phyloP scores from a whole-genome alignment of 2,797 vertebrate species.

The Phalanger gymnotis region DNA sequence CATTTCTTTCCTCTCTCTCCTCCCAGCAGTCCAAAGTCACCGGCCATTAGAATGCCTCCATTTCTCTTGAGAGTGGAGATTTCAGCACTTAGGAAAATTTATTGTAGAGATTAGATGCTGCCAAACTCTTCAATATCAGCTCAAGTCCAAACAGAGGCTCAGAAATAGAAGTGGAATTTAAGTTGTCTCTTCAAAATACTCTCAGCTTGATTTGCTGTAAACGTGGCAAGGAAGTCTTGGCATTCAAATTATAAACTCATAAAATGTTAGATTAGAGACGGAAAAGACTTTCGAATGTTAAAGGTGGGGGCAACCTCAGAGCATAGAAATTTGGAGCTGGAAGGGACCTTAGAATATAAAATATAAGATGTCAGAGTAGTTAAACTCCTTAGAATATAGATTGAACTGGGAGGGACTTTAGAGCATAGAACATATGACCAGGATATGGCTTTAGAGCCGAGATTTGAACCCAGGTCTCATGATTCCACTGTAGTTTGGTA shows the following conservation, averaged over 20 bases:
- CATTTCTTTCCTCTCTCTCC: background rate
- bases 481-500: background rate
- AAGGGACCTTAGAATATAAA: background rate
- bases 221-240: background rate
- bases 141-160: conserved; percentile 32
- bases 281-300: background rate
- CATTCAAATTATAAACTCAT: background rate
- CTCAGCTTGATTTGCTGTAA: conserved; percentile 22
- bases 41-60: background rate
- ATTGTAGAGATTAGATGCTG: conserved; percentile 41
- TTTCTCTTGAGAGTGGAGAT: background rate
- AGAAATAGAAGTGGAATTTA: conserved; percentile 46
- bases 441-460: background rate
- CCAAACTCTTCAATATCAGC: conserved; percentile 36
- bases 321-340: background rate
- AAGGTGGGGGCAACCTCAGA: background rate
- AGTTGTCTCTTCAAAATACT: conserved; percentile 41
- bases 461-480: background rate
- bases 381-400: background rate
- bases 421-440: background rate
- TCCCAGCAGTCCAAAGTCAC: background rate
- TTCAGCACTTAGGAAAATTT: conserved; percentile 49
- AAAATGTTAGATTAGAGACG: background rate
- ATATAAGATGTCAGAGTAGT: background rate
- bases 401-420: background rate